A percentile compares a stretch with the other conserved stretches of the same genome.
phyloP scores from a whole-genome alignment of 2,113 vertebrate genomes.

The Bos indicus region DNA sequence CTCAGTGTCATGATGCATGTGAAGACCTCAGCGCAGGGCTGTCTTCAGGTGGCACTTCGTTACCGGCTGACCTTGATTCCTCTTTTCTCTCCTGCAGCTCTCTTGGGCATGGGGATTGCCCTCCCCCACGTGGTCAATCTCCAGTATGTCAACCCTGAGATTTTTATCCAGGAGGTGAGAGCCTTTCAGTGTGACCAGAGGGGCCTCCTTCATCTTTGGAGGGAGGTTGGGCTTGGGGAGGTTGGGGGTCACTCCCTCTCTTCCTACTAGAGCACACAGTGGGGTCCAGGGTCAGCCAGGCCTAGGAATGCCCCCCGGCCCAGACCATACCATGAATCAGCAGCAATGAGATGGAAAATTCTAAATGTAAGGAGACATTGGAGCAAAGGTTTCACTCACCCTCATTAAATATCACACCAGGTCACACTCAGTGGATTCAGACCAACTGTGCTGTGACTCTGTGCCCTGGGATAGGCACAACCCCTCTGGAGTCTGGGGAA shows the following conservation, averaged over 20 bases:
- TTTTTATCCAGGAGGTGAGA: constrained; percentile 66
- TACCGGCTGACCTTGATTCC: not conserved
- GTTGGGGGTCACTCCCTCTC: not conserved
- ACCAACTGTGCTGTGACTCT: fast-evolving
- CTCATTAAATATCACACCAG: not conserved
- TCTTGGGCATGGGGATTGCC: constrained; percentile 50
- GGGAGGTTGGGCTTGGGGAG: not conserved
- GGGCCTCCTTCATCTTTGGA: not conserved
- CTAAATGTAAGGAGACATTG: not conserved
- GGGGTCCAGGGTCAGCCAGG: not conserved
- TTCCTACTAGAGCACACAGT: not conserved
- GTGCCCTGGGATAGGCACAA: not conserved
- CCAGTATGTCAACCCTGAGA: not conserved
- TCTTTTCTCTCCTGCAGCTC: constrained; percentile 37
- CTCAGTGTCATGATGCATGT: fast-evolving
- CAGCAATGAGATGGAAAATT: not conserved
- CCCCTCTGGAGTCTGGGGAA: not conserved
- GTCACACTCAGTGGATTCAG: not conserved
- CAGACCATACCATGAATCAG: not conserved
- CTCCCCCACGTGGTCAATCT: constrained; percentile 56
- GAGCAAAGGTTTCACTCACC: not conserved
- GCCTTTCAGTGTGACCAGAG: not conserved
- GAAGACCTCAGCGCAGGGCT: not conserved
- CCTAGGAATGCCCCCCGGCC: not conserved
- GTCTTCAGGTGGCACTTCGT: fast-evolving